Percentiles rank a stretch among this genome's conserved stretches.
Evolutionary conservation across 2,797 vertebrate genomes (phyloP).

Genomic region (Clamator glandarius): DNA sequence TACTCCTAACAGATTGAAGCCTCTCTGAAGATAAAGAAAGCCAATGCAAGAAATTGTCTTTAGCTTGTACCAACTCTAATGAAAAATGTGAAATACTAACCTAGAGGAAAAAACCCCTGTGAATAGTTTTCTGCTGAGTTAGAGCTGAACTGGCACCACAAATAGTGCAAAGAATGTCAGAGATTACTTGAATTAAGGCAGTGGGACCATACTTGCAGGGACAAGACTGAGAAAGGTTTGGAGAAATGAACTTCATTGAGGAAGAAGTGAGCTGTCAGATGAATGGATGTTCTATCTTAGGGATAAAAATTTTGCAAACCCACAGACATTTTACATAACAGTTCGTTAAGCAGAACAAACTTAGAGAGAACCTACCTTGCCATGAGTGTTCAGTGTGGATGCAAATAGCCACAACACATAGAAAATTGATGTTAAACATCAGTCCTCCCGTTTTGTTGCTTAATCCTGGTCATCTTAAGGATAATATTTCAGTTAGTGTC

Average conservation of each 20-base stretch:
- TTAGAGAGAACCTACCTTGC: background rate
- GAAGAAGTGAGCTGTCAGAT: background rate
- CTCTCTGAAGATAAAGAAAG: background rate
- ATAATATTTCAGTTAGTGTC: conserved; percentile 33
- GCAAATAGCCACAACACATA: background rate
- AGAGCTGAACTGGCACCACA: background rate
- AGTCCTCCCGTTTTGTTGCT: conserved; percentile 12
- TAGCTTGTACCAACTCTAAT: background rate
- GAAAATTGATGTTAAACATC: conserved; percentile 32
- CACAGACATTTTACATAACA: background rate
- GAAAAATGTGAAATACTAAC: background rate
- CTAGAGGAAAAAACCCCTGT: background rate
- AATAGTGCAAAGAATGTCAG: background rate
- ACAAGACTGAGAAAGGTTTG: background rate
- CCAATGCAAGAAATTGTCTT: background rate
- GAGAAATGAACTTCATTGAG: background rate
- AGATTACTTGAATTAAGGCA: background rate
- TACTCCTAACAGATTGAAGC: background rate
- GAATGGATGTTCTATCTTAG: background rate
- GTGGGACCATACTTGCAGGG: background rate
- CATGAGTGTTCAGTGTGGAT: background rate
- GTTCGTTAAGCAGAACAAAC: background rate
- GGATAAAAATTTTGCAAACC: background rate
- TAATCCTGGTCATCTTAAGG: conserved; percentile 37
- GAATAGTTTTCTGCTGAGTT: background rate